Evolutionary conservation across 2,113 vertebrate species (phyloP).

Genomic region (Pseudorasbora parva): DNA sequence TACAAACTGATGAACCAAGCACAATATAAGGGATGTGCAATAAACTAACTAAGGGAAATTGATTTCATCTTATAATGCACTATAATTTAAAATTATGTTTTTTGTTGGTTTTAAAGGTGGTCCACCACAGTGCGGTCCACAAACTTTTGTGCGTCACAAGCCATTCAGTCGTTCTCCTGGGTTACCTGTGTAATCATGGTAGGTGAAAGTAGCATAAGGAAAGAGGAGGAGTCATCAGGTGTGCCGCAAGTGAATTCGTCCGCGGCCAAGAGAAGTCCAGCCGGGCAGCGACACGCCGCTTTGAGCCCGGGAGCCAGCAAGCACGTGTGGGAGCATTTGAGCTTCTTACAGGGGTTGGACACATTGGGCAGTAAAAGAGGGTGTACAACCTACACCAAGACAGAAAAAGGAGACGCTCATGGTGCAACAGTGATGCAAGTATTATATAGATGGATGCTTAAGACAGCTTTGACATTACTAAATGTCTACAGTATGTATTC

Average conservation of each 20-base stretch:
- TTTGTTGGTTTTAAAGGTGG: neutral
- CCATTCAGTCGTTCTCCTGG: neutral
- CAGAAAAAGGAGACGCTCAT: neutral
- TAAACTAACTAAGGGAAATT: neutral
- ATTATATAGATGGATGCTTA: neutral
- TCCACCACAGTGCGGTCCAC: neutral
- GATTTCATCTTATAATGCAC: neutral
- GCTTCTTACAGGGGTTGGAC: conserved; percentile 72
- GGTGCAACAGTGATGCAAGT: neutral
- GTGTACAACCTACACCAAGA: conserved; percentile 68
- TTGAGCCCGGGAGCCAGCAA: conserved; percentile 72
- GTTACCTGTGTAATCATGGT: conserved; percentile 80
- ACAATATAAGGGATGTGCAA: neutral
- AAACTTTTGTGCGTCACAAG: neutral
- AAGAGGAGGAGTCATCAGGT: conserved; percentile 71
- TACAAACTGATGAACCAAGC: neutral
- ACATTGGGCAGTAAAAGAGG: conserved; percentile 72
- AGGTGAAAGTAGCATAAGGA: conserved; percentile 76
- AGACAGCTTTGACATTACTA: neutral
- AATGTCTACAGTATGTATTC: neutral
- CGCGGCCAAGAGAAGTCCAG: conserved; percentile 72
- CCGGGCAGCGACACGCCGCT: conserved; percentile 82
- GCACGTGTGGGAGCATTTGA: conserved; percentile 85
- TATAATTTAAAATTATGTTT: too few species aligned
- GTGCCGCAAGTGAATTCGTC: conserved; percentile 78